Base-by-base conservation (phyloP, 2,888 invertebrate genomes). In the Lasioglossum vierecki region DNA sequence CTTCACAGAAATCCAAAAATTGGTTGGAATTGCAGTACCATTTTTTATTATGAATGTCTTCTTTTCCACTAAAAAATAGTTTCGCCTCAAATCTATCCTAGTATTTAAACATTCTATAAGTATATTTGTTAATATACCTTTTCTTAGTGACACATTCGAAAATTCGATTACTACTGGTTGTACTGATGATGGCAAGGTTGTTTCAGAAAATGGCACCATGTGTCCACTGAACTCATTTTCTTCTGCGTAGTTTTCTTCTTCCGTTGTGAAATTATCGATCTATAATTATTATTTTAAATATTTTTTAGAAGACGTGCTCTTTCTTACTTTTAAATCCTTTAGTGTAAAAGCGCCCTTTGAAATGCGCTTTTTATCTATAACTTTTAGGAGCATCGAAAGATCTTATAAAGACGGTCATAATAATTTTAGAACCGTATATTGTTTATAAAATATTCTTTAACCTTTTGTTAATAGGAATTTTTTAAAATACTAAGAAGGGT, bases 31-130 rank as follows among this genome's bases (percentile, higher is more conserved):
- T 3, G 95, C 94, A 1, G 95, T 95, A 30, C 94, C 85, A 88
- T 95, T 95, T 88, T 94, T 93, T 39, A 95, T 91, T 78, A 92
- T 92, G 68, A 95, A 92, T 0, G 93, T 94, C 72, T 94, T 89
- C 82, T 91, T 94, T 18, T 86, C 80, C 35, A 92, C 95, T 95
- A 75, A 85, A 94, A 93, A 87, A 60, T 68, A 26, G 39, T 49
- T 57, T 22, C n/a, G 6, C 9, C 4, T 46, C 26, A 26, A 30
- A 80, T 30, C 30, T 57, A n/a, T 70, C n/a, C 1, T 5, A 13
- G 2, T 41, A n/a, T 22, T 70, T 39, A 5, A n/a, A 13, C 13
- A 44, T 35, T 8, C 15, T 18, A 22, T 22, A 49, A 22, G 30
- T 30, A 30, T 30, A 30, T 35, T 30, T n/a, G 30, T 49, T 57